These are phyloP conservation scores for Mormyrops attenuatus DNA, from an alignment of 2,797 vertebrate species.

Conservation along the genomic window DNA sequence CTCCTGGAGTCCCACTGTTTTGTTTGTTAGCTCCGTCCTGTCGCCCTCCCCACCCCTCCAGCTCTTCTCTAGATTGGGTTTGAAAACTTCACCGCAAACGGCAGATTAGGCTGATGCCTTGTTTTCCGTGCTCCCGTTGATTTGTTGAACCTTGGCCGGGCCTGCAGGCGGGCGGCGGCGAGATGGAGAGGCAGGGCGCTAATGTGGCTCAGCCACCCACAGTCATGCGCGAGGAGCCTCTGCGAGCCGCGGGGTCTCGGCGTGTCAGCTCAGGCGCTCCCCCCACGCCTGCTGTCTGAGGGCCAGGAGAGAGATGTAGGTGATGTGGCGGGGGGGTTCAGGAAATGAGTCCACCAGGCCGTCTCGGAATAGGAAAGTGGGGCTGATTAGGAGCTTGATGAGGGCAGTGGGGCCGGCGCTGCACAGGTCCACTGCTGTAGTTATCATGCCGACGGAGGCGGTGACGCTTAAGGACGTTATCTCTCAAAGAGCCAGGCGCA, in stretches of 20 bases:
- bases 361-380: constrained; percentile 53
- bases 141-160: constrained; percentile 73
- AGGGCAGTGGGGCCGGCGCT: constrained; percentile 44
- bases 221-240: constrained; percentile 91
- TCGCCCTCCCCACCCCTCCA: constrained; percentile 44
- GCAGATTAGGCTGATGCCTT: constrained; percentile 76
- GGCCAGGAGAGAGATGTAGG: background rate
- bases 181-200: constrained; percentile 74
- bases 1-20: background rate
- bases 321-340: constrained; percentile 46
- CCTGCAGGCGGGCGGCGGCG: constrained; percentile 34
- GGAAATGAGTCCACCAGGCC: constrained; percentile 66
- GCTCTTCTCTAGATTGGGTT: constrained; percentile 60
- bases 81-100: constrained; percentile 81
- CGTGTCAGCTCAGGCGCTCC: background rate
- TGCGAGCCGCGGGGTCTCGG: constrained; percentile 59
- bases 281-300: background rate
- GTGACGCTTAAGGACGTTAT: background rate
- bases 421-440: background rate
- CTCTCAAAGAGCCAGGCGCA: background rate
- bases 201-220: constrained; percentile 89
- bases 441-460: background rate
- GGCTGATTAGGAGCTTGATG: constrained; percentile 52
- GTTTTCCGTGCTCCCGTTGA: constrained; percentile 86
- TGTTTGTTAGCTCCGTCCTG: background rate